phyloP scores from a whole-genome alignment of 2,113 vertebrate genomes.

The Phalacrocorax aristotelis region DNA sequence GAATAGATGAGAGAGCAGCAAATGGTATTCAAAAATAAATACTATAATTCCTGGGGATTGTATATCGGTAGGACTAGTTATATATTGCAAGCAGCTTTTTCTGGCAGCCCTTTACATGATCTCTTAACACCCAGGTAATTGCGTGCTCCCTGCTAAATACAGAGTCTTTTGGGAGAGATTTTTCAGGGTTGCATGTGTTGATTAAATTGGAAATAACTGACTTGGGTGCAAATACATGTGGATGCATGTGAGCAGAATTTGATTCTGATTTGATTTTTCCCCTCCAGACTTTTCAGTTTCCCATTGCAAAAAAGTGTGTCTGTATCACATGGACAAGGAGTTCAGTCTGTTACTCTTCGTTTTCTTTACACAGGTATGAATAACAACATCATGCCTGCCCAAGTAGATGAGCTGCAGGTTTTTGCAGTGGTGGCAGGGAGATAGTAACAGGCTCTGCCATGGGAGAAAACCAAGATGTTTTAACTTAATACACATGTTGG shows the following conservation, averaged over 20 bases:
- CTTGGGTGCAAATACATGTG: background rate
- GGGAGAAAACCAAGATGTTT: background rate
- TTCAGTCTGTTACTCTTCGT: background rate
- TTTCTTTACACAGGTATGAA: background rate
- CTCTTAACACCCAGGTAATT: background rate
- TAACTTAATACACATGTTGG: fast-evolving
- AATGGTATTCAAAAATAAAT: conserved; percentile 6
- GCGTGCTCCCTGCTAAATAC: background rate
- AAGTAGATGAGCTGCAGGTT: background rate
- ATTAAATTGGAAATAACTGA: background rate
- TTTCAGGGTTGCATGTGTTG: background rate
- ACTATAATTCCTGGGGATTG: background rate
- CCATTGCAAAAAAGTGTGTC: background rate
- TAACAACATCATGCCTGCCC: background rate
- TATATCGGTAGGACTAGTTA: background rate
- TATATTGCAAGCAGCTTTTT: background rate
- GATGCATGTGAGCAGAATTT: background rate
- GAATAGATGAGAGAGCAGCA: background rate
- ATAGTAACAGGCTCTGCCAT: background rate
- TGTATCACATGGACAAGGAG: background rate
- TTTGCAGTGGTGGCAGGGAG: background rate
- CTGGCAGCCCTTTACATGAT: background rate
- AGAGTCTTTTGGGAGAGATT: background rate
- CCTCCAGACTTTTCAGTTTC: background rate
- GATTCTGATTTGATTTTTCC: background rate